Evolutionary conservation across 2,888 invertebrate genomes (phyloP).

Genomic region (Formica aserva): DNA sequence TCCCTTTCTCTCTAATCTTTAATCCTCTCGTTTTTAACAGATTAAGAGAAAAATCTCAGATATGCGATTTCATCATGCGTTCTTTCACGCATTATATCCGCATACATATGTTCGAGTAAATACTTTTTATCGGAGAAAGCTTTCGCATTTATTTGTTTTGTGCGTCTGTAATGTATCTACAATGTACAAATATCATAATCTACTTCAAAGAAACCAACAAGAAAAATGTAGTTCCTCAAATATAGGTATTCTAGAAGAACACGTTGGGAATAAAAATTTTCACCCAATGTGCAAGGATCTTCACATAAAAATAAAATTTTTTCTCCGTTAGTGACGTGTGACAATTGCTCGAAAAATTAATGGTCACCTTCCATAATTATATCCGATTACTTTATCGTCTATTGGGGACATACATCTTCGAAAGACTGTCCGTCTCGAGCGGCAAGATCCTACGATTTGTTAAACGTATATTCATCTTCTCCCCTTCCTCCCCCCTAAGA

Average conservation of each 20-base stretch:
- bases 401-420: background rate
- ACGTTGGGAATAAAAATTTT: background rate
- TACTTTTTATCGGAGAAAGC: background rate
- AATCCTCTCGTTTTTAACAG: background rate
- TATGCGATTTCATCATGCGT: background rate
- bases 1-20: background rate
- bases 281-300: background rate
- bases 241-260: background rate
- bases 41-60: background rate
- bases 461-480: background rate
- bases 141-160: background rate
- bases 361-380: background rate
- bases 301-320: background rate
- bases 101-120: background rate
- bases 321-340: background rate
- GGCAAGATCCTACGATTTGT: background rate
- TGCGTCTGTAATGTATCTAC: background rate
- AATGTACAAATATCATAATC: background rate
- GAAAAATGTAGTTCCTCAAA: background rate
- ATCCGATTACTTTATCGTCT: background rate
- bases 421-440: background rate
- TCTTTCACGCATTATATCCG: background rate
- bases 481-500: background rate
- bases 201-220: background rate
- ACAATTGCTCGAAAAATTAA: background rate